These are phyloP conservation scores for Poeciliopsis gracilis DNA, from an alignment of 2,797 vertebrate species.

Conservation along the genomic window DNA sequence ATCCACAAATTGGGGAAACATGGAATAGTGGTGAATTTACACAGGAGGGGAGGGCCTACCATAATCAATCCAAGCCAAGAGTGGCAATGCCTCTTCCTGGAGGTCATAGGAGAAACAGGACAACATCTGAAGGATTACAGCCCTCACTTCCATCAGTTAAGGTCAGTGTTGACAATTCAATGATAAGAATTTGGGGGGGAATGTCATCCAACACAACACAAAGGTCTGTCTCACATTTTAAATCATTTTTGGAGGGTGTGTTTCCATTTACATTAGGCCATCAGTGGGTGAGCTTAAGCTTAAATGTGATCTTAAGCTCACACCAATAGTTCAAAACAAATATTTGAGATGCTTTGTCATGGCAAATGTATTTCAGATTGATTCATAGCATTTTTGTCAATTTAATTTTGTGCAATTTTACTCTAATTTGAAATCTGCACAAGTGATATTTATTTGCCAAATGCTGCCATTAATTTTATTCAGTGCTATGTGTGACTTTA, in stretches of 20 bases:
- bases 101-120: neutral
- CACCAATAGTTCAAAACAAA: neutral
- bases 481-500: neutral
- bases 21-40: neutral
- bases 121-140: neutral
- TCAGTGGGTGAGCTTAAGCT: neutral
- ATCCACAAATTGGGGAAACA: neutral
- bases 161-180: neutral
- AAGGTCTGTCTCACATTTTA: neutral
- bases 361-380: neutral
- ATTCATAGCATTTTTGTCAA: neutral
- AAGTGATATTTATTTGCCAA: neutral
- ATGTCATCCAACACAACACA: neutral
- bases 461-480: neutral
- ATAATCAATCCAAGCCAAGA: neutral
- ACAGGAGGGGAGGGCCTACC: neutral
- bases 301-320: neutral
- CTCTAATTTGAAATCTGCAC: neutral
- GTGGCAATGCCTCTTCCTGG: neutral
- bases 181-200: neutral
- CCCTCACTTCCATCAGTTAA: neutral
- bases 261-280: neutral
- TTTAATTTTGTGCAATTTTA: neutral
- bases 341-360: neutral
- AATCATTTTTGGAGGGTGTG: neutral